These are phyloP conservation scores for Zoroaster sp. DNA, from an alignment of 53 echinoderm and acorn worm genomes.

Conservation along the genomic window DNA sequence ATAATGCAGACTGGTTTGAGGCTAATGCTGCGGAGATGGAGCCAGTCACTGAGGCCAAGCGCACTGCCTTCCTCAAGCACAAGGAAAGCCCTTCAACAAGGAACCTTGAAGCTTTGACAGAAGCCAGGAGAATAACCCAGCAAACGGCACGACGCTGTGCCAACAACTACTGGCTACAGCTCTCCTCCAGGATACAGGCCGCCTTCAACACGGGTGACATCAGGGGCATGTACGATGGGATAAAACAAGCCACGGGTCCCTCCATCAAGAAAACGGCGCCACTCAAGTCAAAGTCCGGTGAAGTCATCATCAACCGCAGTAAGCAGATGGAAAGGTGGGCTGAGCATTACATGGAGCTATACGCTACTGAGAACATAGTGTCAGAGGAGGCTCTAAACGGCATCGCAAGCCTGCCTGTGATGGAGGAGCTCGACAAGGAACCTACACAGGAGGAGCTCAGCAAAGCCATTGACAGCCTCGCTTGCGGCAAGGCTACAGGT, in stretches of 20 bases:
- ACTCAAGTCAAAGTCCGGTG: conserved; percentile 14
- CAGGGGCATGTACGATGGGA: conserved; percentile 47
- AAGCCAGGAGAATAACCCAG: not conserved
- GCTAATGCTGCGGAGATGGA: too few relatives aligned
- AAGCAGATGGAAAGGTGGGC: conserved; percentile 30
- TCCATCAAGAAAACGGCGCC: conserved; percentile 12
- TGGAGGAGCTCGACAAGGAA: conserved; percentile 12
- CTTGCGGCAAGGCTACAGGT: conserved; percentile 32
- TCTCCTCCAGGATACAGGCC: not conserved
- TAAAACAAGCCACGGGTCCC: conserved; percentile 35
- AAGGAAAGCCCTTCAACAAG: not conserved
- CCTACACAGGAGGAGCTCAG: not conserved
- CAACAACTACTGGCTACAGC: conserved; percentile 50
- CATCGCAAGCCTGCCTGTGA: conserved; percentile 8
- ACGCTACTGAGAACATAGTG: not conserved
- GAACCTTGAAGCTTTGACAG: not conserved
- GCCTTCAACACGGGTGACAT: conserved; percentile 7
- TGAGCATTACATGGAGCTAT: conserved; percentile 25
- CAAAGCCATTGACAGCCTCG: conserved; percentile 24
- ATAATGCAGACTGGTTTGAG: too few relatives aligned
- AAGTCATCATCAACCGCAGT: conserved; percentile 7
- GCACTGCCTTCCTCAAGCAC: not conserved
- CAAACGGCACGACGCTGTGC: not conserved
- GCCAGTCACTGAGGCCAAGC: conserved; percentile 33
- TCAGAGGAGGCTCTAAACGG: not conserved